Evolutionary conservation across 1,140 invertebrate species (phyloP), one percentile per base, ranked within the genome.

Genomic region (Drosophila setifemur): DNA sequence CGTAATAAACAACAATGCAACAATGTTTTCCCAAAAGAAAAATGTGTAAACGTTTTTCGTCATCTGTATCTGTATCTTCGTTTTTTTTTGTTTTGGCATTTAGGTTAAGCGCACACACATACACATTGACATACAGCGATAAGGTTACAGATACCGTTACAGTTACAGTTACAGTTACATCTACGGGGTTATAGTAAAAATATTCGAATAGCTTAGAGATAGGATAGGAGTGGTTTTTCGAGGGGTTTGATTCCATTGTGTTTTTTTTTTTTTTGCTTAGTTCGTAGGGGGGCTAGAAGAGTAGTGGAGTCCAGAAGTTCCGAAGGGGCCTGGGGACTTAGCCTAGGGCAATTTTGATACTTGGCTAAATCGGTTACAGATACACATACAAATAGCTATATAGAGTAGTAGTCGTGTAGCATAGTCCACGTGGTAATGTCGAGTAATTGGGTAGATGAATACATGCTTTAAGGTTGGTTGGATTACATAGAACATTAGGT

Each of bases 341-440:
- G 54, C 57, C 42, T 55, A 73, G 61, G 71, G 71, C 69, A 42
- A 58, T 79, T 83, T 83, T 66, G 54, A 74, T 85, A 71, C 58
- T 74, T 74, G 73, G 72, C 70, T 78, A 64, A 79, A 75, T 85
- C 58, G 79, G 52, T 79, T 85, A 85, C 71, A 79, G 68, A 74
- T 72, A 86, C 75, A 79, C 64, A 73, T 64, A 82, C 53, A 76
- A 55, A 66, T 79, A 79, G 49, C 48, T 52, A 55, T 73, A 73
- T 49, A 77, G 49, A 73, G 69, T 73, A 58, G 63, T 83, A 77
- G 69, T 61, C 42, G 58, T 42, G 64, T 58, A 54, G 48, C 63
- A 49, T 81, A 81, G 67, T 49, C 43, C 77, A 76, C 69, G 50
- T 54, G 73, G 63, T 55, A 73, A 47, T 64, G 57, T 72, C 33